phyloP scores from a whole-genome alignment of 2,888 invertebrate species.

The Melanargia galathea region DNA sequence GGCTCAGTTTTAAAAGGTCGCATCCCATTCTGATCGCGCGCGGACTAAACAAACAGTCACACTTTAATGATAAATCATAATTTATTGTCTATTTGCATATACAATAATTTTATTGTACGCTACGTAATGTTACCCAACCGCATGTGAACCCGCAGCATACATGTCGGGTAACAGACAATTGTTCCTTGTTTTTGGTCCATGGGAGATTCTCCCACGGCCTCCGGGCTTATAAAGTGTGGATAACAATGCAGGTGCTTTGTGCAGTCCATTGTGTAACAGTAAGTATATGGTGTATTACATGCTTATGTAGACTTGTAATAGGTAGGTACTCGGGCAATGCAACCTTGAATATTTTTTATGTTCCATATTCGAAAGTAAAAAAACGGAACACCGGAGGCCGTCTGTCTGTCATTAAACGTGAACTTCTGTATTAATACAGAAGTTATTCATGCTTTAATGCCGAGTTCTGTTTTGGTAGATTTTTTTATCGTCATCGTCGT shows the following conservation, averaged over 20 bases:
- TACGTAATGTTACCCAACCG: slow-evolving; percentile 44
- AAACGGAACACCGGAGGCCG: no score
- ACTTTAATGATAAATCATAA: slow-evolving; percentile 3
- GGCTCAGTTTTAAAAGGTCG: no score
- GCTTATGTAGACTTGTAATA: neutral
- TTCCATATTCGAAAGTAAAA: neutral
- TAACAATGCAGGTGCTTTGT: slow-evolving; percentile 44
- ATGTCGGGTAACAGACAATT: slow-evolving; percentile 41
- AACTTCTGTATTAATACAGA: no score
- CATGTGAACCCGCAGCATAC: slow-evolving; percentile 46
- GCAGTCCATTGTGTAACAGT: slow-evolving; percentile 47
- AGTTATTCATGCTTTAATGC: no score
- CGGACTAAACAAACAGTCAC: neutral
- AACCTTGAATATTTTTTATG: slow-evolving; percentile 9
- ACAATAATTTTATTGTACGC: slow-evolving; percentile 33
- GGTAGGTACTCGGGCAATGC: neutral
- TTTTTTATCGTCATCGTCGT: no score
- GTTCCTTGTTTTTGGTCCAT: slow-evolving; percentile 45
- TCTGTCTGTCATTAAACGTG: no score
- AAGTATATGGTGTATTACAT: slow-evolving; percentile 27
- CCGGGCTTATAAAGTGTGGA: slow-evolving; percentile 42
- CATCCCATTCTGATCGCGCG: no score
- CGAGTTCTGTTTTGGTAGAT: no score
- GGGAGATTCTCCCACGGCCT: slow-evolving; percentile 64
- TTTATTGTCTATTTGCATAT: slow-evolving; percentile 3